phyloP scores from a whole-genome alignment of 2,888 invertebrate genomes.

The Itoplectis maculator region DNA sequence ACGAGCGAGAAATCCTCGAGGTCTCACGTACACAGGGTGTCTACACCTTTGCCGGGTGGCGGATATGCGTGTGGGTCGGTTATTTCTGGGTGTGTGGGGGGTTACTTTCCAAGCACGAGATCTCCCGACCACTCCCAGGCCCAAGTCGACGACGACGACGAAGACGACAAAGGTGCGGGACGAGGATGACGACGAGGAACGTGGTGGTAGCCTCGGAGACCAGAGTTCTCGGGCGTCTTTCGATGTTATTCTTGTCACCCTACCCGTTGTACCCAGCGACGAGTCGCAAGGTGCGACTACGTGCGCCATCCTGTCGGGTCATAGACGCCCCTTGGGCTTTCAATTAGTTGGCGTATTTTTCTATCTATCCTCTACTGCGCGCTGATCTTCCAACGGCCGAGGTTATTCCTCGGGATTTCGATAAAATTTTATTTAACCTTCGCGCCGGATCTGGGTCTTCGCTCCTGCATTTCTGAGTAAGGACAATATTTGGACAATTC shows the following conservation, averaged over 20 bases:
- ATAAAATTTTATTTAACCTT: constrained; percentile 42
- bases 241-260: constrained; percentile 58
- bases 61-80: constrained; percentile 16
- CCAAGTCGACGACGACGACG: constrained; percentile 31
- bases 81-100: constrained; percentile 1
- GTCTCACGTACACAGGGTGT: constrained; percentile 20
- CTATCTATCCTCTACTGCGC: constrained; percentile 34
- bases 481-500: constrained; percentile 34
- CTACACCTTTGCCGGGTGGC: background rate
- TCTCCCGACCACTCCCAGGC: constrained; percentile 25
- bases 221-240: constrained; percentile 48
- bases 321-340: constrained; percentile 59
- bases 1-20: constrained; percentile 19
- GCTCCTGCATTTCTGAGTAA: background rate
- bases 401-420: constrained; percentile 40
- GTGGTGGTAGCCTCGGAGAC: constrained; percentile 42
- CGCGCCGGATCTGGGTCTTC: background rate
- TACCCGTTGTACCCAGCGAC: constrained; percentile 8
- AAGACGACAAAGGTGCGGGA: constrained; percentile 22
- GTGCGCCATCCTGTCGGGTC: constrained; percentile 52
- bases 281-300: constrained; percentile 52
- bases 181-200: constrained; percentile 18
- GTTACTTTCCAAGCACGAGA: constrained; percentile 36
- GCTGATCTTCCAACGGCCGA: constrained; percentile 19
- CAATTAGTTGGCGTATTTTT: constrained; percentile 67